Conservation (phyloP, 1,140 invertebrate species). For the Drosophila ambigua region DNA sequence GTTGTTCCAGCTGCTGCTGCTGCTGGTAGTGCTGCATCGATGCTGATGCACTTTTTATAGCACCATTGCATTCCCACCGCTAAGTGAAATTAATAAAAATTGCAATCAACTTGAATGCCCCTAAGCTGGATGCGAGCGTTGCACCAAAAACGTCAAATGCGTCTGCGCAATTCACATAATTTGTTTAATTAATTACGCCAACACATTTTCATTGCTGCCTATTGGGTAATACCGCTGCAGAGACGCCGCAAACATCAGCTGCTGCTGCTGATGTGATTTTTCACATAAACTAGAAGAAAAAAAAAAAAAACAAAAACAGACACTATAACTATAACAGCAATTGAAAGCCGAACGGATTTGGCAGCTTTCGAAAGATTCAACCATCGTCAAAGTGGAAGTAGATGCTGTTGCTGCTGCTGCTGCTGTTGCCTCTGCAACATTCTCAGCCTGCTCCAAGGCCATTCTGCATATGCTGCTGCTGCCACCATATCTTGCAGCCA, state of each 20-base stretch:
- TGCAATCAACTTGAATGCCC: slow-evolving; percentile 45
- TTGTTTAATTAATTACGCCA: slow-evolving; percentile 81
- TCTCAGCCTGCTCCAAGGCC: slow-evolving; percentile 77
- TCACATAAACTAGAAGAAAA: slow-evolving; percentile 57
- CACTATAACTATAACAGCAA: slow-evolving; percentile 64
- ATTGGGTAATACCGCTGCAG: slow-evolving; percentile 53
- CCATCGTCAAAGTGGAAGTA: slow-evolving; percentile 45
- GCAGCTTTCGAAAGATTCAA: slow-evolving; percentile 71
- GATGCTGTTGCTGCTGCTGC: slow-evolving; percentile 21
- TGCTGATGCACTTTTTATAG: slow-evolving; percentile 61
- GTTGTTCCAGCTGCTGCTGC: slow-evolving; percentile 20
- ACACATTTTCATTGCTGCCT: slow-evolving; percentile 70
- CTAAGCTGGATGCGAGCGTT: slow-evolving; percentile 22
- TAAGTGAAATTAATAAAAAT: slow-evolving; percentile 82
- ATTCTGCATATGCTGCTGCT: slow-evolving; percentile 40
- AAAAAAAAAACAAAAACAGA: slow-evolving; percentile 21
- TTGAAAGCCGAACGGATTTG: slow-evolving; percentile 71
- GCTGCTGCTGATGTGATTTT: slow-evolving; percentile 59
- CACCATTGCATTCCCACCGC: slow-evolving; percentile 64
- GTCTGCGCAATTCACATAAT: slow-evolving; percentile 80
- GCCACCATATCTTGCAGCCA: slow-evolving; percentile 12
- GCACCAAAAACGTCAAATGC: slow-evolving; percentile 73
- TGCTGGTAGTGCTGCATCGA: slow-evolving; percentile 22
- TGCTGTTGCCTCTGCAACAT: slow-evolving; percentile 50
- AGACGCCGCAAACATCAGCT: background rate